A percentile compares a stretch with the other conserved stretches of the same genome.
These are phyloP conservation scores for Halictus ligatus DNA, from an alignment of 2,888 invertebrate species.

Conservation along the genomic window DNA sequence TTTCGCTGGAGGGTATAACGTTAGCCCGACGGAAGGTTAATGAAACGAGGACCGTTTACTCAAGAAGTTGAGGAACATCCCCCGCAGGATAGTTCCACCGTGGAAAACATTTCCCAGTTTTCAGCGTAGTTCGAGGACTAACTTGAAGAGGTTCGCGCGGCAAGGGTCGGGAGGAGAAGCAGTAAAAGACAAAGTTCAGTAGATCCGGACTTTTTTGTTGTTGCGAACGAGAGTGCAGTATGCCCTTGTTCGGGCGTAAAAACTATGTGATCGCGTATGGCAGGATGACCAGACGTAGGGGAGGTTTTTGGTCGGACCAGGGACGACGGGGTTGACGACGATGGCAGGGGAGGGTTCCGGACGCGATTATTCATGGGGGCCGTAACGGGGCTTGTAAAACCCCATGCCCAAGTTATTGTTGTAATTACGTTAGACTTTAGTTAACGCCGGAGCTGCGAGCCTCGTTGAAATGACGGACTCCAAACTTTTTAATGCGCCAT, in stretches of 20 bases:
- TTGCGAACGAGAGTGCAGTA: background rate
- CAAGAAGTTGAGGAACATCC: background rate
- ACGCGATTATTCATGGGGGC: background rate
- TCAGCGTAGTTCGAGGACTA: background rate
- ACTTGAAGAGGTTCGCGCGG: background rate
- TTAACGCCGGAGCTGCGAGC: background rate
- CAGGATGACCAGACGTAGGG: background rate
- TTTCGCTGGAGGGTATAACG: background rate
- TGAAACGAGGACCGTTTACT: background rate
- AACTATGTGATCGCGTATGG: background rate
- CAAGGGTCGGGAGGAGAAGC: background rate
- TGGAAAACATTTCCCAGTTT: slow-evolving; percentile 4
- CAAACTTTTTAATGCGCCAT: background rate
- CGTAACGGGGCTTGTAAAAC: background rate
- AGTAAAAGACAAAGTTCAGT: background rate
- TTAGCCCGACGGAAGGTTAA: background rate
- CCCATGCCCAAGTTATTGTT: background rate
- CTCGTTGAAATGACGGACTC: background rate
- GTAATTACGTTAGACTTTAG: background rate
- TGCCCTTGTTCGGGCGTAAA: background rate
- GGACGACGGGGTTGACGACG: background rate
- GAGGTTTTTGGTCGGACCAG: background rate
- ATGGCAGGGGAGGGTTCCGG: background rate
- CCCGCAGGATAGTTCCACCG: background rate
- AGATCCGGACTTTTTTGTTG: background rate